Conservation (phyloP, 2,888 invertebrate genomes). For the Philonicus albiceps region DNA sequence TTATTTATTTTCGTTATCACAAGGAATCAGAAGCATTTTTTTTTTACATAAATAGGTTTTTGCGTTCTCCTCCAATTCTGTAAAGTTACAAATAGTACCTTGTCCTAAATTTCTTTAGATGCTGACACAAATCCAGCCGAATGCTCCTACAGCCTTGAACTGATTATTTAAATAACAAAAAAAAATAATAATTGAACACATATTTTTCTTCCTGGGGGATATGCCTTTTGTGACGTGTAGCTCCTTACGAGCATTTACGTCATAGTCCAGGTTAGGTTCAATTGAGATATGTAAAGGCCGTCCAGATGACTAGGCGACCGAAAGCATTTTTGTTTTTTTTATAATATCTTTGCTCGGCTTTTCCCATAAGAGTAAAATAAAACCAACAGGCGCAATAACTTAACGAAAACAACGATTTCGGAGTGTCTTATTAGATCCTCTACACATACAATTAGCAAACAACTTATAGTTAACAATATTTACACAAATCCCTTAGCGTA, state of each 20-base stretch:
- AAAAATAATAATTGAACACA: background rate
- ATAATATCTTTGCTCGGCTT: background rate
- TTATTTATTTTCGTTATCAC: slow-evolving; percentile 41
- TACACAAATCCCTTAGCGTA: slow-evolving; percentile 30
- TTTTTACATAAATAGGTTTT: slow-evolving; percentile 32
- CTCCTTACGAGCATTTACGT: background rate
- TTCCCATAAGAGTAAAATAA: background rate
- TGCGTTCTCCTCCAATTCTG: slow-evolving; percentile 1
- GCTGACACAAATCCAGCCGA: background rate
- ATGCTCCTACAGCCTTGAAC: background rate
- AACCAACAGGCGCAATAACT: background rate
- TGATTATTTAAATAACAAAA: background rate
- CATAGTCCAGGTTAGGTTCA: background rate
- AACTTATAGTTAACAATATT: slow-evolving; percentile 36
- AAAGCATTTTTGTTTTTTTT: background rate
- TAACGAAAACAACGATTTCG: slow-evolving; percentile 4
- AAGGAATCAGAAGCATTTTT: slow-evolving; percentile 48
- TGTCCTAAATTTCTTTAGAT: background rate
- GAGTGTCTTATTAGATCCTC: slow-evolving; percentile 6
- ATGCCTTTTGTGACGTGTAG: background rate
- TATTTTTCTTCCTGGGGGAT: background rate
- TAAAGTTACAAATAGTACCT: background rate
- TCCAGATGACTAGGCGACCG: background rate
- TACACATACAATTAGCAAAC: slow-evolving; percentile 39
- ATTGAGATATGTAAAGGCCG: background rate